Base-by-base conservation (phyloP, 1,140 invertebrate genomes). In the Drosophila pachea region DNA sequence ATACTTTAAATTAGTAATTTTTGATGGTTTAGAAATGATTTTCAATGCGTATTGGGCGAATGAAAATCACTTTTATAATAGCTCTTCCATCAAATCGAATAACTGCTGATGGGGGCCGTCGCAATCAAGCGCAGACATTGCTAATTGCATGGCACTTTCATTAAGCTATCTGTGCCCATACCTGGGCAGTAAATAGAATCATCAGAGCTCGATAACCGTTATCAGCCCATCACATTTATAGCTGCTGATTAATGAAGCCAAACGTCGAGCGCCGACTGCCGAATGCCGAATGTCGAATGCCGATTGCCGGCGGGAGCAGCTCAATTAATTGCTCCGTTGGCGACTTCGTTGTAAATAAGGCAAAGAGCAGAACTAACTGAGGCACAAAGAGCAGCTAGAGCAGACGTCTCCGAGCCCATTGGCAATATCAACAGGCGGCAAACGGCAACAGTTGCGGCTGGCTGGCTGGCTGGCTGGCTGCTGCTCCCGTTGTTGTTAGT, bases 201-300 rank as follows among this genome's bases (percentile, higher is more conserved):
- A 81, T 81, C 78, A 81, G 61, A 45, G 64, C 49, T 42, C 67
- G 73, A 83, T 84, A 82, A 82, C 76, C 71, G 78, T 70, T 84
- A 83, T 83, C 79, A 78, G 79, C 53, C 78, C 76, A 83, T 83
- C 79, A 73, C 79, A 61, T 83, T 86, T 83, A 83, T 73, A 67
- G 79, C 76, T 54, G 62, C 73, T 84, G 78, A 82, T 82, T 82
- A 82, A 82, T 82, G 75, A 78, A 77, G 75, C 56, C 58, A 42
- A 62, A 62, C 53, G 49, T 48, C 12, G 50, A 59, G 54, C 58
- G 32, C 12, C 32, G 31, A 52, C 3, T 33, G 49, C 7, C 11
- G 29, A 32, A 29, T 47, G 45, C 7, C 40, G 40, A 7, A 12
- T 69, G 49, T 70, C 35, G 62, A 73, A 35, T 48, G 55, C 68